Evolutionary conservation across 2,888 invertebrate genomes (phyloP).

Genomic region (Cheilosia soror): DNA sequence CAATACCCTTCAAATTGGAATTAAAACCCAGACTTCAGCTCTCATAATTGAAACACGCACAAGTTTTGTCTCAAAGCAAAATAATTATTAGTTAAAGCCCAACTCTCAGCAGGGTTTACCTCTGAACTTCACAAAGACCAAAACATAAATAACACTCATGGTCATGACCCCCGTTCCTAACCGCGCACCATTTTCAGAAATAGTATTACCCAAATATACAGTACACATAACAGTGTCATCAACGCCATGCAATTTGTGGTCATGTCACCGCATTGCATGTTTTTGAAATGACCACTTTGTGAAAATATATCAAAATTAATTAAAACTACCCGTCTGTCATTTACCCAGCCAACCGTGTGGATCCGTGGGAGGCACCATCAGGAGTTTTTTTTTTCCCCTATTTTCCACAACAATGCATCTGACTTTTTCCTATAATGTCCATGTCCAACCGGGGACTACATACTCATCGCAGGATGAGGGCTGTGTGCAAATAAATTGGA

Average conservation of each 20-base stretch:
- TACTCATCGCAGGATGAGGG: background rate
- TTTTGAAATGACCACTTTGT: constrained; percentile 41
- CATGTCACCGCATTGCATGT: constrained; percentile 31
- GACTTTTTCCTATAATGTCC: constrained; percentile 18
- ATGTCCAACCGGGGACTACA: background rate
- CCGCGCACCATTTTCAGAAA: too few relatives aligned
- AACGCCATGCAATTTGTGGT: constrained; percentile 28
- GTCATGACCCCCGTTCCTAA: too few relatives aligned
- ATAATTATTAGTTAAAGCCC: too few relatives aligned
- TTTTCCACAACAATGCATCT: constrained; percentile 58
- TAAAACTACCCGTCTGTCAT: constrained; percentile 52
- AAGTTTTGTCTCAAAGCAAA: too few relatives aligned
- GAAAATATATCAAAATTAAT: constrained; percentile 60
- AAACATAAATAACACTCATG: too few relatives aligned
- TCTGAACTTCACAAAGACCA: too few relatives aligned
- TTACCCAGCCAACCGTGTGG: constrained; percentile 49
- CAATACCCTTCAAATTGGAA: too few relatives aligned
- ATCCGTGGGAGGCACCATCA: background rate
- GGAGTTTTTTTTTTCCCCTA: constrained; percentile 35
- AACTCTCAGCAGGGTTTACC: too few relatives aligned
- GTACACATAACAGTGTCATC: background rate
- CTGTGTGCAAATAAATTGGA: constrained; percentile 51
- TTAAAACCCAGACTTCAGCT: too few relatives aligned
- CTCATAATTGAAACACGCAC: too few relatives aligned
- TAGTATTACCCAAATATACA: too few relatives aligned